Evolutionary conservation across 2,888 invertebrate species (phyloP), one percentile per base, ranked within the genome.

Genomic region (Carabus problematicus): DNA sequence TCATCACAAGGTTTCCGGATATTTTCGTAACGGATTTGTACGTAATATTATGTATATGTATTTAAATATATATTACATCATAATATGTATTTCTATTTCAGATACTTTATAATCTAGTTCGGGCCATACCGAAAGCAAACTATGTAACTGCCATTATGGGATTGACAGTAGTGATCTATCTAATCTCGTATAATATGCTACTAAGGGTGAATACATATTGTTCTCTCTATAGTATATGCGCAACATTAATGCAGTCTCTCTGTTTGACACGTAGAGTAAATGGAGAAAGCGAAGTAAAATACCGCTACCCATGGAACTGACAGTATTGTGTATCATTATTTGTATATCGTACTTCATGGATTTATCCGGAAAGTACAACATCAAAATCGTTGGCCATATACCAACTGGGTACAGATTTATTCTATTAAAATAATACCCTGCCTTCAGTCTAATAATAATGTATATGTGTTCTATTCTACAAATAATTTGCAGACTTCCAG

Each of bases 241-340:
- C 45, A 7, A 12, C 1, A 45, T 12, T 12, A 12, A 12, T 45
- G 45, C 49, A 55, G 54, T 54, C 39, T 62, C 61, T 56, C 71
- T 39, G 73, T 76, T 73, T 83, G 83, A n/a, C n/a, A n/a, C n/a
- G n/a, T 79, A 92, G 90, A 89, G 89, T 0, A 84, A 84, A 81
- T 79, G 91, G 8, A 84, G 87, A 61, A 91, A 89, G 78, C 82
- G 85, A 60, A 87, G 89, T 49, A 84, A 85, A 8, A 85, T 94
- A 73, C 95, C 95, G 0, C 84, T 95, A 64, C 95, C 95, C 1
- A 91, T 94, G 75, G 95, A 96, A 81, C 83, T 95, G 73, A 81
- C 94, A 6, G 89, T 89, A 0, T 92, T 96, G 0, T 84, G 91
- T 2, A 75, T 86, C 0, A 92, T 92, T 6, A 95, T 94, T 0